These are phyloP conservation scores for Sander vitreus DNA, from an alignment of 2,113 vertebrate genomes.

Conservation along the genomic window DNA sequence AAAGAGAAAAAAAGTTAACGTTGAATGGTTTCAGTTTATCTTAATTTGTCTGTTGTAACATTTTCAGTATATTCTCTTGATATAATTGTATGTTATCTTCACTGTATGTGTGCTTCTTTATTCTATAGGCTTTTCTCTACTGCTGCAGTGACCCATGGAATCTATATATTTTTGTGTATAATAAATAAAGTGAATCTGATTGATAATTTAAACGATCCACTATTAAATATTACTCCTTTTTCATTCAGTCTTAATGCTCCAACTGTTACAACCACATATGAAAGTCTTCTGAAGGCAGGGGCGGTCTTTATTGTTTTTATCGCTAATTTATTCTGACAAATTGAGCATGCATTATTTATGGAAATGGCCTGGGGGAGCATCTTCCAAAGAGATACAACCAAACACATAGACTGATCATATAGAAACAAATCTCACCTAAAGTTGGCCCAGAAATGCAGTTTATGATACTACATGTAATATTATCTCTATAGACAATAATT, in stretches of 20 bases:
- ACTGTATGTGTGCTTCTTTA: neutral
- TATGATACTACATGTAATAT: neutral
- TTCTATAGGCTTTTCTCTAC: neutral
- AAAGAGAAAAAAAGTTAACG: too few relatives aligned
- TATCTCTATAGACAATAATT: neutral
- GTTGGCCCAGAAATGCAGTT: neutral
- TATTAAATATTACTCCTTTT: neutral
- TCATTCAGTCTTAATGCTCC: neutral
- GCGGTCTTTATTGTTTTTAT: neutral
- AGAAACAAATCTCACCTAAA: neutral
- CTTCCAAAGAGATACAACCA: constrained; percentile 9
- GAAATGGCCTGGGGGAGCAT: neutral
- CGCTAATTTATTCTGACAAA: constrained; percentile 16
- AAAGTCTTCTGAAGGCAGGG: neutral
- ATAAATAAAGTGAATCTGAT: neutral
- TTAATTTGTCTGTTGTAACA: neutral
- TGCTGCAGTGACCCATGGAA: neutral
- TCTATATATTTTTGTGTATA: neutral
- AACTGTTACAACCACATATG: neutral
- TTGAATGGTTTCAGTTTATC: too few relatives aligned
- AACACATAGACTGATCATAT: neutral
- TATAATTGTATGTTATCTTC: neutral
- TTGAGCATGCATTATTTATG: constrained; percentile 19
- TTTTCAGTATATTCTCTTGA: neutral
- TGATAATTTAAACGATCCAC: neutral